Evolutionary conservation across 2,797 vertebrate species (phyloP).

Genomic region (Halcyon badia): DNA sequence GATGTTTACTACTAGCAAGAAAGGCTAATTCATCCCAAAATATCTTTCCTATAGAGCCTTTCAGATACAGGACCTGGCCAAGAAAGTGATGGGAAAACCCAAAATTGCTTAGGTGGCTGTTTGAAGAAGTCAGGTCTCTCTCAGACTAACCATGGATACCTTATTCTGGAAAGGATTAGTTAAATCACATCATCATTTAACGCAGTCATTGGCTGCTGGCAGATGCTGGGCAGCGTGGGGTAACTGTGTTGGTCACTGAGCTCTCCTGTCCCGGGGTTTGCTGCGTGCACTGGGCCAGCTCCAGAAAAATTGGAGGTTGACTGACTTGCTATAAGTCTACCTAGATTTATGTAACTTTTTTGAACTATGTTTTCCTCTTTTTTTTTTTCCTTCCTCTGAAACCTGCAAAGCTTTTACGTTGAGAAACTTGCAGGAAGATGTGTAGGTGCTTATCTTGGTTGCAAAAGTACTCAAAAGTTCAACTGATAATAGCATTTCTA

Average conservation of each 20-base stretch:
- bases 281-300: not conserved
- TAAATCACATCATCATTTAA: not conserved
- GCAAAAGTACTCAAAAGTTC: not conserved
- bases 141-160: not conserved
- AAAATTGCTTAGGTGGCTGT: too few relatives aligned
- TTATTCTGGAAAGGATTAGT: not conserved
- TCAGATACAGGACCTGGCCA: not conserved
- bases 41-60: not conserved
- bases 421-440: not conserved
- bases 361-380: not conserved
- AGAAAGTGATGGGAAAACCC: not conserved
- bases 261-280: not conserved
- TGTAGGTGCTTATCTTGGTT: not conserved
- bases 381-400: rapidly evolving
- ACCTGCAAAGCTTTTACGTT: not conserved
- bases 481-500: not conserved
- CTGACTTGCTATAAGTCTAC: not conserved
- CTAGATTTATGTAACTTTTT: not conserved
- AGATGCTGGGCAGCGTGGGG: rapidly evolving
- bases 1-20: rapidly evolving
- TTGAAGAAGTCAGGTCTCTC: not conserved
- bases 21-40: not conserved
- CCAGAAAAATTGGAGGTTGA: not conserved
- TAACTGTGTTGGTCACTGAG: not conserved
- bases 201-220: rapidly evolving